Conservation (phyloP, 92 coral and sea anemone species). For the Palythoa grandiflora region DNA sequence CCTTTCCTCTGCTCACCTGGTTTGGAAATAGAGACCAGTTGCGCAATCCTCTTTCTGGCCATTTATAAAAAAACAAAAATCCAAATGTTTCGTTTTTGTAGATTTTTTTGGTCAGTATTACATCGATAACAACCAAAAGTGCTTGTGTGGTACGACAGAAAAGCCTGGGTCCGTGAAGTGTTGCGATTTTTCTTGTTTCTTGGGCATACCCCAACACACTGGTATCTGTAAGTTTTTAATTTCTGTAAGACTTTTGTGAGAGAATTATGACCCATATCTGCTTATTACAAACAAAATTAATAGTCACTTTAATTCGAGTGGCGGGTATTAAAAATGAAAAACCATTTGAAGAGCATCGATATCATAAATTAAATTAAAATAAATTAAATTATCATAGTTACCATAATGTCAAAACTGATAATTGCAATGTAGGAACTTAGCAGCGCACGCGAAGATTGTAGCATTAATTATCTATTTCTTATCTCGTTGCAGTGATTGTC, state of each 20-base stretch:
- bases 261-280: neutral
- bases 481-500: too few species aligned
- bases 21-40: neutral
- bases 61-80: constrained; percentile 17
- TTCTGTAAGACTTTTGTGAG: neutral
- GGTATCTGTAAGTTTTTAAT: neutral
- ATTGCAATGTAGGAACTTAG: too few species aligned
- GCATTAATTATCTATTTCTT: too few species aligned
- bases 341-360: too few species aligned
- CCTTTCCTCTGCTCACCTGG: neutral
- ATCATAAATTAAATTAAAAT: too few species aligned
- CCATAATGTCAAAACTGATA: too few species aligned
- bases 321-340: neutral
- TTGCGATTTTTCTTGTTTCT: constrained; percentile 22
- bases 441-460: too few species aligned
- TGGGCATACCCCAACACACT: constrained; percentile 18
- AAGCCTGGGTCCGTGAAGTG: constrained; percentile 21
- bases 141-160: constrained; percentile 23
- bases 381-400: too few species aligned
- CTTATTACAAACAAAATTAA: neutral
- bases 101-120: constrained; percentile 12
- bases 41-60: too few species aligned
- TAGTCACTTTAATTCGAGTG: neutral
- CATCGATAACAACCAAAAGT: constrained; percentile 13
- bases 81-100: constrained; percentile 42